These are phyloP conservation scores for Amphipyra berbera DNA, from an alignment of 2,888 invertebrate genomes.

Conservation along the genomic window DNA sequence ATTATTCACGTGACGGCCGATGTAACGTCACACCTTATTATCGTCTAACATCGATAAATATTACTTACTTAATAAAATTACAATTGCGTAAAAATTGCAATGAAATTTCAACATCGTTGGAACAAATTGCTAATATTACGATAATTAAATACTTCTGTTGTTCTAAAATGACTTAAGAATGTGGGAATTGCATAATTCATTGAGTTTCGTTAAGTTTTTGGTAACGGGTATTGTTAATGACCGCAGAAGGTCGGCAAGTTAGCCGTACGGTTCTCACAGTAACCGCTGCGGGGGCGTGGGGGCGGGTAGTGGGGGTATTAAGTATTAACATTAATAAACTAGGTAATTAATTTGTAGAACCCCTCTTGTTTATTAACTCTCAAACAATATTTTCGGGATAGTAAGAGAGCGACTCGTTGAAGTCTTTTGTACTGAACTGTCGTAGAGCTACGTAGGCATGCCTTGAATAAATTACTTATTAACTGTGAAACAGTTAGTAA, in stretches of 20 bases:
- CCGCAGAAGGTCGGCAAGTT: constrained; percentile 59
- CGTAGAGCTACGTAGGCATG: constrained; percentile 19
- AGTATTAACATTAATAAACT: constrained; percentile 24
- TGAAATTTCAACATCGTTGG: constrained; percentile 42
- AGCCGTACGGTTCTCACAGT: constrained; percentile 58
- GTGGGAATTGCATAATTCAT: constrained; percentile 56
- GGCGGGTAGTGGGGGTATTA: constrained; percentile 13
- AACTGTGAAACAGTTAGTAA: constrained; percentile 7
- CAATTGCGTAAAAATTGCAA: constrained; percentile 45
- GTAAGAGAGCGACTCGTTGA: constrained; percentile 76
- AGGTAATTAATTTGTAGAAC: constrained; percentile 24
- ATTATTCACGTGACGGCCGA: constrained; percentile 46
- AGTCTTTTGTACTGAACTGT: constrained; percentile 78
- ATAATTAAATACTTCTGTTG: constrained; percentile 44
- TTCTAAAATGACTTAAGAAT: constrained; percentile 49
- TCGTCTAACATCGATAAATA: constrained; percentile 47
- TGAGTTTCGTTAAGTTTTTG: constrained; percentile 54
- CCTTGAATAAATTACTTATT: constrained; percentile 27
- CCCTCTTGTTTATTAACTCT: constrained; percentile 13
- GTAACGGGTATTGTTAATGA: constrained; percentile 59
- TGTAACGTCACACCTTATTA: constrained; percentile 51
- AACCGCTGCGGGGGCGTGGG: constrained; percentile 12
- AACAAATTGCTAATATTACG: constrained; percentile 53
- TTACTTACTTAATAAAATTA: constrained; percentile 48
- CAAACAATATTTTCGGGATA: constrained; percentile 19